Evolutionary conservation across 2,797 vertebrate genomes (phyloP), one percentile per base, ranked within the genome.

Genomic region (Phrynocephalus guinanensis): DNA sequence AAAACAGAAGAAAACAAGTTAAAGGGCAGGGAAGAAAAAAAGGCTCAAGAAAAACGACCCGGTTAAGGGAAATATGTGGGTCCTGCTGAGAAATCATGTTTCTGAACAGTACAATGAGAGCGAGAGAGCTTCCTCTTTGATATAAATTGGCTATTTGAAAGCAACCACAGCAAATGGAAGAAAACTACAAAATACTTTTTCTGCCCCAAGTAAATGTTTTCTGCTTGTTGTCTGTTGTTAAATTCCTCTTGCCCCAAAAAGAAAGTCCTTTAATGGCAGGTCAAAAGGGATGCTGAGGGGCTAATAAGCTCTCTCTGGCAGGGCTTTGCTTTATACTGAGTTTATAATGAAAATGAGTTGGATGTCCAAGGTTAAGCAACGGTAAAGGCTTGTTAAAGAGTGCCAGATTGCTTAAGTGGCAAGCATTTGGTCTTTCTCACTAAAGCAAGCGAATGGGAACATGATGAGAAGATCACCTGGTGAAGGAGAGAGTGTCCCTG

Each of bases 1-100:
- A 88, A 83, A 50, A 60, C 38, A 83, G 93, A 90, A 96, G 96
- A 95, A 97, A 96, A 95, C 93, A 93, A 90, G 93, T 94, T 94
- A 93, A 90, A 93, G 60, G 15, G 16, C 5, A 18, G 11, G 60
- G 15, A 63, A 63, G 60, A 92, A 92, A 92, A 79, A 86, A 85
- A 86, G 2, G 30, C n/a, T 15, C 68, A 48, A 30, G 52, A 68
- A 95, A 79, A 94, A 88, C 91, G 87, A 93, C 94, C 94, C 95
- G 92, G 95, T 94, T 90, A 90, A 90, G 92, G 90, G 91, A 94
- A 94, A 89, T 66, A 90, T 89, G 84, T 91, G 85, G 91, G 94
- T 87, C 92, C 87, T 93, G 93, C 91, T 91, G 94, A 93, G 91
- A 92, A 88, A 90, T 93, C 79, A 88, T 73, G 79, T 78, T 86